Conservation (phyloP, 2,113 vertebrate genomes). For the Eleginops maclovinus region DNA sequence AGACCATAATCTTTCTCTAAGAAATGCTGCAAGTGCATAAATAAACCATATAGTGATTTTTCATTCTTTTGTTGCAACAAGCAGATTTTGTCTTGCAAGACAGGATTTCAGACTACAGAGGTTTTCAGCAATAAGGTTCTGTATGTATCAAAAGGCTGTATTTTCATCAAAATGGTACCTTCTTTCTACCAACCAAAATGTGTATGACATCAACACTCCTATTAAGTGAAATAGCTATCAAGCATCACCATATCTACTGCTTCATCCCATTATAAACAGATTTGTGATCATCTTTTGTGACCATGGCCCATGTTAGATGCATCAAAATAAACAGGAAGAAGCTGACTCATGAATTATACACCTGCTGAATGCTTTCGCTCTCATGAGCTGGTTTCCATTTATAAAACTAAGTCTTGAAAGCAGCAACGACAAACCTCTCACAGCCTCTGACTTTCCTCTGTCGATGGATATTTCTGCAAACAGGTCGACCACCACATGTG, state of each 20-base stretch:
- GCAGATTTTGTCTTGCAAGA: too few relatives aligned
- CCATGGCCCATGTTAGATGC: neutral
- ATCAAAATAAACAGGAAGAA: neutral
- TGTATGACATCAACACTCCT: neutral
- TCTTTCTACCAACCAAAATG: neutral
- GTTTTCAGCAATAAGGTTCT: neutral
- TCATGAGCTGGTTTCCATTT: neutral
- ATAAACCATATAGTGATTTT: neutral
- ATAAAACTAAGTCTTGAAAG: neutral
- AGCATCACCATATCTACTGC: neutral
- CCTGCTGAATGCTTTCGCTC: neutral
- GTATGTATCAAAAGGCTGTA: neutral
- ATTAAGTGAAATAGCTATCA: too few relatives aligned
- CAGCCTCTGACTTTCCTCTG: neutral
- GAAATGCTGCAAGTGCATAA: neutral
- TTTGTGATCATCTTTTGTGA: neutral
- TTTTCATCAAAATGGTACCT: neutral
- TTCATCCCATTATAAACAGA: neutral
- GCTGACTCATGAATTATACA: conserved; percentile 3
- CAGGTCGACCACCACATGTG: conserved; percentile 36
- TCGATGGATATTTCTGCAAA: neutral
- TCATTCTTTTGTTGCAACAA: neutral
- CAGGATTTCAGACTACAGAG: too few relatives aligned
- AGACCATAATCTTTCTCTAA: neutral
- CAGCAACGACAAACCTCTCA: neutral